Percentiles rank a stretch among this genome's conserved stretches.
Conservation (phyloP, 2,797 vertebrate species). For the Myotis pilosus region DNA sequence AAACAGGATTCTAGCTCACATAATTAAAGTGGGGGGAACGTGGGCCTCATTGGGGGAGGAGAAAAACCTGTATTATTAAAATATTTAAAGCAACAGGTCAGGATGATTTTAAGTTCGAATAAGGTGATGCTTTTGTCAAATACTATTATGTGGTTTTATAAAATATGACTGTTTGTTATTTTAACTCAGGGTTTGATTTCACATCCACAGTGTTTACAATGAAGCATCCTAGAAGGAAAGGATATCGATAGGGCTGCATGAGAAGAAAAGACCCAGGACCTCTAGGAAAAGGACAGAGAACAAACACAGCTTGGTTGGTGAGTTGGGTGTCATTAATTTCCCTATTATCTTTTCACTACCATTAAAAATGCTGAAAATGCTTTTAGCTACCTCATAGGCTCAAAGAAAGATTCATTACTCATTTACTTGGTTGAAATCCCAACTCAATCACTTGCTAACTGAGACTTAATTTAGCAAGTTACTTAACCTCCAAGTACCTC, state of each 20-base stretch:
- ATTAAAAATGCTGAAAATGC: conserved; percentile 62
- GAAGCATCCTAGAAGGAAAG: neutral
- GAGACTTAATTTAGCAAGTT: conserved; percentile 44
- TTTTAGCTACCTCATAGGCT: neutral
- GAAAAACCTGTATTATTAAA: conserved; percentile 73
- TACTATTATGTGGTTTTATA: conserved; percentile 28
- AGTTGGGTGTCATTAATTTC: conserved; percentile 48
- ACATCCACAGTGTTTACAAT: conserved; percentile 50
- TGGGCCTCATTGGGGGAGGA: conserved; percentile 63
- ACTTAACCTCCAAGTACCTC: conserved; percentile 25
- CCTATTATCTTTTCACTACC: conserved; percentile 36
- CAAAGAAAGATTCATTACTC: conserved; percentile 53
- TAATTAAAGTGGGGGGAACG: conserved; percentile 79
- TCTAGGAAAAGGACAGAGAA: conserved; percentile 53
- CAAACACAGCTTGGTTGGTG: neutral
- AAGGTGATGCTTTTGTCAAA: conserved; percentile 43
- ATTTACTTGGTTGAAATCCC: conserved; percentile 42
- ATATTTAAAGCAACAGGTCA: conserved; percentile 73
- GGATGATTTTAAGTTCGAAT: conserved; percentile 56
- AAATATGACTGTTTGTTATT: conserved; percentile 51
- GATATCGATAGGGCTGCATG: neutral
- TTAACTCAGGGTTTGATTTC: conserved; percentile 50
- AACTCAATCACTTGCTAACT: conserved; percentile 30
- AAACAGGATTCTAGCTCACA: conserved; percentile 79
- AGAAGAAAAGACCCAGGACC: conserved; percentile 40